Conservation (phyloP, 2,888 invertebrate genomes). For the Scaptomyza caliginosa region DNA sequence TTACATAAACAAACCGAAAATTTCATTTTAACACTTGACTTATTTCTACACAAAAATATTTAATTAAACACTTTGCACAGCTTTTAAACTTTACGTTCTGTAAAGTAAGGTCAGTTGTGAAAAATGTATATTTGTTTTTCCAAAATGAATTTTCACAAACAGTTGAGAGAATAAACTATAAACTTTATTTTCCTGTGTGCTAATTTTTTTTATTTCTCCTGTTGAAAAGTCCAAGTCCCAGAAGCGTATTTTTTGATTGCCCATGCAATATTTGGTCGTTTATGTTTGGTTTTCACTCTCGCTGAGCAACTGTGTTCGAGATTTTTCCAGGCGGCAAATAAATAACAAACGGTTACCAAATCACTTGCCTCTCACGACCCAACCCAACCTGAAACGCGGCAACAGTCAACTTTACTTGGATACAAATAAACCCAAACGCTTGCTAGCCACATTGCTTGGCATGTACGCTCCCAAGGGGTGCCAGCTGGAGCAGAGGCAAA, state of each 20-base stretch:
- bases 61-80: background rate
- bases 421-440: slow-evolving; percentile 26
- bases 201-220: slow-evolving; percentile 10
- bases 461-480: slow-evolving; percentile 27
- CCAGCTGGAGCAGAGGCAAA: slow-evolving; percentile 24
- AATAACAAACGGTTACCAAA: slow-evolving; percentile 65
- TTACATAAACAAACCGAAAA: background rate
- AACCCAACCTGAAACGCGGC: slow-evolving; percentile 6
- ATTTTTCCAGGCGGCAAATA: slow-evolving; percentile 70
- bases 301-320: slow-evolving; percentile 35
- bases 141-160: slow-evolving; percentile 36
- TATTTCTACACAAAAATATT: background rate
- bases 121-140: slow-evolving; percentile 39
- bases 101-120: slow-evolving; percentile 25
- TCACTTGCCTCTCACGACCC: slow-evolving; percentile 54
- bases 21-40: background rate
- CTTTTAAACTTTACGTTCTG: background rate
- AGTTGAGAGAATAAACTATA: background rate
- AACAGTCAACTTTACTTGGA: slow-evolving; percentile 26
- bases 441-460: slow-evolving; percentile 29
- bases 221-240: background rate
- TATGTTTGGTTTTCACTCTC: slow-evolving; percentile 26
- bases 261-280: slow-evolving; percentile 45
- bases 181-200: background rate
- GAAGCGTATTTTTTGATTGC: slow-evolving; percentile 14